A percentile compares a stretch with the other conserved stretches of the same genome.
Evolutionary conservation across 2,797 vertebrate genomes (phyloP).

Genomic region (Pseudochaenichthys georgianus): DNA sequence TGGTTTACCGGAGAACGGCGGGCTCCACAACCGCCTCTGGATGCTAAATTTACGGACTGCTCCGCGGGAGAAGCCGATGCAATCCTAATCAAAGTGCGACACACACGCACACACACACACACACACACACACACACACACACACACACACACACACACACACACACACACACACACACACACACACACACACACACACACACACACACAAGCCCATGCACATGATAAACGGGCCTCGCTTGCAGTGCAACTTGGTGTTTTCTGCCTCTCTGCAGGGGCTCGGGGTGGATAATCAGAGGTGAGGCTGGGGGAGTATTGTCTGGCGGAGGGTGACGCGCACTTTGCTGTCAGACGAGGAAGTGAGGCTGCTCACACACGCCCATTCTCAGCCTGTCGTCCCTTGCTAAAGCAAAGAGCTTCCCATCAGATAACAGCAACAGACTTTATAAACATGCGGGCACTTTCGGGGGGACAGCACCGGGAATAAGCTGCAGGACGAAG

Average conservation of each 20-base stretch:
- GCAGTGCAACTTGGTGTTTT: slow-evolving; percentile 31
- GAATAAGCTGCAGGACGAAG: slow-evolving; percentile 57
- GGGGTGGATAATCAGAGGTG: slow-evolving; percentile 27
- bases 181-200: too few relatives aligned
- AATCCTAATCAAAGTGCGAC: slow-evolving; percentile 64
- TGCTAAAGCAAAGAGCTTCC: slow-evolving; percentile 42
- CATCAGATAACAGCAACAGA: slow-evolving; percentile 52
- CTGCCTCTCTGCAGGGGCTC: slow-evolving; percentile 1
- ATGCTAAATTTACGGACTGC: slow-evolving; percentile 26
- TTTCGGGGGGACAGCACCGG: slow-evolving; percentile 37
- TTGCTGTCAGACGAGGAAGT: slow-evolving; percentile 84
- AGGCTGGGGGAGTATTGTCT: slow-evolving; percentile 39
- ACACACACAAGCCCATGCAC: slow-evolving; percentile 15
- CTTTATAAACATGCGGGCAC: slow-evolving; percentile 55
- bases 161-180: too few relatives aligned
- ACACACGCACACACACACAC: slow-evolving; percentile 24
- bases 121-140: slow-evolving; percentile 10
- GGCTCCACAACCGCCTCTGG: background rate
- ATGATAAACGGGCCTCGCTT: slow-evolving; percentile 35
- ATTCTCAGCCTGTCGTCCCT: slow-evolving; percentile 66
- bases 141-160: background rate
- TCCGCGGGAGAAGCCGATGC: slow-evolving; percentile 26
- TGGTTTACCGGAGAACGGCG: slow-evolving; percentile 16
- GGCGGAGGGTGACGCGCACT: slow-evolving; percentile 60
- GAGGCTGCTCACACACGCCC: slow-evolving; percentile 76